Conservation (phyloP, 2,113 vertebrate genomes). For the Labrus mixtus region DNA sequence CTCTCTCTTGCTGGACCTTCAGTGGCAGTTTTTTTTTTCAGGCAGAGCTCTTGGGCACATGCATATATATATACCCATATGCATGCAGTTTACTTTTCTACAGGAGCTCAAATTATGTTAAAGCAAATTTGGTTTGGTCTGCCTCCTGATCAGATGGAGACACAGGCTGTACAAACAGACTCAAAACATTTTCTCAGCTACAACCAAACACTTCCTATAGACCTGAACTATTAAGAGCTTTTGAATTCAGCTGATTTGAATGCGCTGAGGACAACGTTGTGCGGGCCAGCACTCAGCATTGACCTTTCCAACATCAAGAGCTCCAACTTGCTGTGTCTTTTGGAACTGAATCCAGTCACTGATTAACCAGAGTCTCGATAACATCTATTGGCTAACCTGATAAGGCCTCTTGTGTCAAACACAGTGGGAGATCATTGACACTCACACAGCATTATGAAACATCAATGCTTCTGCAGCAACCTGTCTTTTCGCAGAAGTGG, state of each 20-base stretch:
- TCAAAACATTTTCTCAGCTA: conserved; percentile 22
- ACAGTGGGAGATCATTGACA: conserved; percentile 81
- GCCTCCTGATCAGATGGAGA: conserved; percentile 10
- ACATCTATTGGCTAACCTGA: conserved; percentile 75
- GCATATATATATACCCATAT: no score
- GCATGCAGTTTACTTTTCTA: not conserved
- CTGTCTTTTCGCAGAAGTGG: conserved; percentile 67
- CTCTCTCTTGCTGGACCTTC: no score
- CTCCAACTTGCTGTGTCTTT: conserved; percentile 43
- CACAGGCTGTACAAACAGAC: conserved; percentile 5
- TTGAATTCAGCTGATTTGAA: conserved; percentile 9
- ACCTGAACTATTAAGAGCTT: not conserved
- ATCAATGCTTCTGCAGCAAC: conserved; percentile 37
- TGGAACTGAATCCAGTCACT: conserved; percentile 61
- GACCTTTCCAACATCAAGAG: conserved; percentile 53
- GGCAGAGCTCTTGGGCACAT: no score
- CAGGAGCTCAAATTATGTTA: not conserved
- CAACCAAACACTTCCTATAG: conserved; percentile 14
- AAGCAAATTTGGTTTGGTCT: not conserved
- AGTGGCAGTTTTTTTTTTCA: no score
- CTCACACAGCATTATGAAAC: conserved; percentile 77
- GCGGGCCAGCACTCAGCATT: conserved; percentile 22
- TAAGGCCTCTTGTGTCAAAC: conserved; percentile 79
- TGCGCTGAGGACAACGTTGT: not conserved
- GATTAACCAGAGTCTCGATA: conserved; percentile 80